Base-by-base conservation (phyloP, 37 sponge, comb jelly and placozoan genomes). In the Ianthella basta region DNA sequence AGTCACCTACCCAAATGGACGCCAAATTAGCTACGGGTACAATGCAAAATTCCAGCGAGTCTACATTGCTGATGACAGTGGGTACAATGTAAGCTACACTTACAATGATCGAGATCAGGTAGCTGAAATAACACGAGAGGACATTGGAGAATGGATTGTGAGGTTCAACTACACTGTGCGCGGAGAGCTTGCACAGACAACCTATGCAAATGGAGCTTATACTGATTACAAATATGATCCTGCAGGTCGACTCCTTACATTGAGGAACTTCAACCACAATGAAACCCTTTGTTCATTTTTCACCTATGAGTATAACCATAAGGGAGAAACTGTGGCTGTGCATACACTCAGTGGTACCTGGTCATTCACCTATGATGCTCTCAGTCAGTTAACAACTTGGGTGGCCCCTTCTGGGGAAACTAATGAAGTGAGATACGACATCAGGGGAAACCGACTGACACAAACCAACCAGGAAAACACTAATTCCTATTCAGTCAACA, bases 31-130 rank as follows among this genome's bases (percentile, higher is more conserved):
- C 2, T 67, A 67, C n/a, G 68, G 68, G 33, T 67, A 67, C 68
- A 67, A 67, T 27, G 33, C 33, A 16, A 33, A 29, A 0, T 34
- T 34, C 30, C 68, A 67, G 68, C 68, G 68, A 1, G n/a, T 67
- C 8, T 85, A 33, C n/a, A 3, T 85, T 15, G 78, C 86, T 24
- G 79, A 64, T 61, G 37, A 78, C 44, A 37, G n/a, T 78, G 86
- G 78, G 21, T 85, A 61, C 79, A 85, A 77, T 40, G 64, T 85
- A n/a, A 85, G 63, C 19, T 85, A 85, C 56, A 0, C 30, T 21
- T 85, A 85, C 39, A 64, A 85, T 60, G 64, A 33, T 3, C 23
- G n/a, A 8, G 14, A 57, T 36, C 30, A 41, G 3, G 0, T 85
- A 18, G 34, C 79, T n/a, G 63, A 75, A 60, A 60, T 85, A 1